Percentiles rank a stretch among this genome's conserved stretches.
Evolutionary conservation across 1,140 invertebrate species (phyloP).

Genomic region (Coenobita brevimanus): DNA sequence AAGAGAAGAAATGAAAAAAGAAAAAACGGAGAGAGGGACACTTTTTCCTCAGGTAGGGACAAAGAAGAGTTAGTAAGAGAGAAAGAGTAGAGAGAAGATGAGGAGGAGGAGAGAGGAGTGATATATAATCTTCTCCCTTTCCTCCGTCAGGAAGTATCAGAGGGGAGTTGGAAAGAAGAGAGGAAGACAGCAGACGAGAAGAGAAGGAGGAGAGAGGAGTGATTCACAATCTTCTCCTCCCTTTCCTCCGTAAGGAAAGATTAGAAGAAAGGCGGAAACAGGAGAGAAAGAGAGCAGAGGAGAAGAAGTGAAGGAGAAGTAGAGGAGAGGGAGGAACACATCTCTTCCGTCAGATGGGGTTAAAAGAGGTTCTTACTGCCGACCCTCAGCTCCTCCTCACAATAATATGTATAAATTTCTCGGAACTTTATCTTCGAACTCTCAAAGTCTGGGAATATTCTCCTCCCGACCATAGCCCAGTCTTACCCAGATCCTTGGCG

Average conservation of each 20-base stretch:
- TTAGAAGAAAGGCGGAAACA: background rate
- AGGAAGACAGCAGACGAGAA: constrained; percentile 7
- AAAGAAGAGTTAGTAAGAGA: no score
- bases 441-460: constrained; percentile 17
- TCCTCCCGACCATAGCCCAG: background rate
- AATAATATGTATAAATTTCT: constrained; percentile 64
- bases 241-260: background rate
- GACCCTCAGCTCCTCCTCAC: constrained; percentile 19
- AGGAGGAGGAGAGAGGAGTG: no score
- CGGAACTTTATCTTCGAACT: constrained; percentile 46
- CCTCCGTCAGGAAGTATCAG: no score
- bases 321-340: no score
- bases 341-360: constrained; percentile 2
- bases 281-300: background rate
- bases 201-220: background rate
- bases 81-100: no score
- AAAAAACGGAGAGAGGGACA: background rate
- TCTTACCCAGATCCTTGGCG: background rate
- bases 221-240: background rate
- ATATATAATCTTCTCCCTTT: no score
- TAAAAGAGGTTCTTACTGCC: background rate
- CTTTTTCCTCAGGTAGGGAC: no score
- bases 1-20: background rate
- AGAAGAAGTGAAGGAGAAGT: no score
- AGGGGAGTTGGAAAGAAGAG: no score